phyloP scores from a whole-genome alignment of 2,797 vertebrate genomes.

The Lepilemur septentrionalis region DNA sequence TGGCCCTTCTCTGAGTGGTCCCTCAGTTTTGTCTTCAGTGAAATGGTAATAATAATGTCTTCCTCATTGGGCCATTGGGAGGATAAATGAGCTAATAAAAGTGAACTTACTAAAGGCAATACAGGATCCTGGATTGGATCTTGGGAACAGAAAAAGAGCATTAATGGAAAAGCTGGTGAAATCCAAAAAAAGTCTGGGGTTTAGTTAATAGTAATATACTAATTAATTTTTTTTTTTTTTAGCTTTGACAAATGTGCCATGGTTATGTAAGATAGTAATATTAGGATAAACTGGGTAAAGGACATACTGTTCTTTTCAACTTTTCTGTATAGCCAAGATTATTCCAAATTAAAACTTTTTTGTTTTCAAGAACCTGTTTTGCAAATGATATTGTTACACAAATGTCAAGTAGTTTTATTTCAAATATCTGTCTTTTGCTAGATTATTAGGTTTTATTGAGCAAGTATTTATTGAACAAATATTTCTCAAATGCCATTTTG shows the following conservation, averaged over 20 bases:
- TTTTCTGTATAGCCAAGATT: conserved; percentile 25
- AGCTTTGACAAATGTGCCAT: conserved; percentile 6
- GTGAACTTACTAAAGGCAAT: not conserved
- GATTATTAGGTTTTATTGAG: conserved; percentile 36
- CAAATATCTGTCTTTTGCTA: not conserved
- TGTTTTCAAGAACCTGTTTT: not conserved
- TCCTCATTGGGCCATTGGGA: not conserved
- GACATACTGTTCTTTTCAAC: not conserved
- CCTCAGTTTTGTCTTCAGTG: conserved; percentile 1
- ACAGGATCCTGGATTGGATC: not conserved
- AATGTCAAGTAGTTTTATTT: conserved; percentile 4
- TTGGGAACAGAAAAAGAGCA: not conserved
- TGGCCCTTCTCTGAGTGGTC: not conserved
- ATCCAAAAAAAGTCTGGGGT: not conserved
- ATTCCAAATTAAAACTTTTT: not conserved
- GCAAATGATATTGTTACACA: not conserved
- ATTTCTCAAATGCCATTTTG: not conserved
- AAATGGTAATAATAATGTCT: conserved; percentile 1
- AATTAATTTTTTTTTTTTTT: not conserved
- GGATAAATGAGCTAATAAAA: conserved; percentile 26
- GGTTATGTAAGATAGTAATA: not conserved
- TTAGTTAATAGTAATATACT: not conserved
- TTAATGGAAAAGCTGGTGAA: conserved; percentile 7
- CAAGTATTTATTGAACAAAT: conserved; percentile 13
- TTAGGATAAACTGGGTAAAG: not conserved